Evolutionary conservation across 2,113 vertebrate species (phyloP).

Genomic region (Antigone vipio): DNA sequence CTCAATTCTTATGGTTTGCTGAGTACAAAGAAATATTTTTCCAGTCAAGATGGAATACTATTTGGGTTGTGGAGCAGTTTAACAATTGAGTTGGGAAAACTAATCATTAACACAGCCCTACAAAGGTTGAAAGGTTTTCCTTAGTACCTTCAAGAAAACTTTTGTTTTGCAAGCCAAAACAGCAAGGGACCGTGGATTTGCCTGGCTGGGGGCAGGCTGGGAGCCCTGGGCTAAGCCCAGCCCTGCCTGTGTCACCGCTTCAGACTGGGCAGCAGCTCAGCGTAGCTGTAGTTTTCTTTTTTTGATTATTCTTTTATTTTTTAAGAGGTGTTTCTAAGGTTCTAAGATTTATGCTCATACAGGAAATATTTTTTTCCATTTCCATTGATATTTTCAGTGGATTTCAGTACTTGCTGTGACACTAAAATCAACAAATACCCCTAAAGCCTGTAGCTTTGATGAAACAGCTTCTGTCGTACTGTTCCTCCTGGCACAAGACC

Average conservation of each 20-base stretch:
- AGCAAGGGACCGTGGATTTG: accelerated
- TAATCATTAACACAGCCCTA: not conserved
- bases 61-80: not conserved
- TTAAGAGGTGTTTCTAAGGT: not conserved
- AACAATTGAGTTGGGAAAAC: not conserved
- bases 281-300: not conserved
- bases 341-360: not conserved
- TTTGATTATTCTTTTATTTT: not conserved
- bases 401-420: not conserved
- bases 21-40: not conserved
- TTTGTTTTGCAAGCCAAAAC: not conserved
- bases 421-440: not conserved
- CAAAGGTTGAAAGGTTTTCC: not conserved
- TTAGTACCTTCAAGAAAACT: not conserved
- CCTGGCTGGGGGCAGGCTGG: not conserved
- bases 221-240: not conserved
- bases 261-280: not conserved
- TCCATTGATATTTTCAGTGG: not conserved
- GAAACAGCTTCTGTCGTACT: not conserved
- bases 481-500: not conserved
- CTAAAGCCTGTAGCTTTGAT: not conserved
- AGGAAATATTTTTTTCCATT: not conserved
- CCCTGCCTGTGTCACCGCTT: accelerated
- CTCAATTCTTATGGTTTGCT: not conserved
- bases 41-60: not conserved